Evolutionary conservation across 2,797 vertebrate genomes (phyloP), one percentile per base, ranked within the genome.

Genomic region (Phataginus tricuspis): DNA sequence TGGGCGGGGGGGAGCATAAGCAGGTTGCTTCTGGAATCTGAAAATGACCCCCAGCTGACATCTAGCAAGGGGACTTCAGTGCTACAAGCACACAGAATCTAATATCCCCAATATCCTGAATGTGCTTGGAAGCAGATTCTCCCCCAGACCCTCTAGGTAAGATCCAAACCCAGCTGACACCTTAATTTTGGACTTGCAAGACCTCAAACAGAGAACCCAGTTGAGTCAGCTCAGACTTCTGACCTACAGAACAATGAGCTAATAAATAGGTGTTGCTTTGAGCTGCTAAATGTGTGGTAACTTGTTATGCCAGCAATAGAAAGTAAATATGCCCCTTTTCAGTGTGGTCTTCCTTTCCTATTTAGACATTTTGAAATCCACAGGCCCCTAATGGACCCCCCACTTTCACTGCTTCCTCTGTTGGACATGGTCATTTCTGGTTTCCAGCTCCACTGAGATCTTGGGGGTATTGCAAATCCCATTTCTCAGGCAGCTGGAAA

Each of bases 191-290:
- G 0, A 55, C 49, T 86, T 59, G 42, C 2, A 34, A 87, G 68
- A 42, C 29, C 29, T 23, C 59, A 57, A 42, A 4, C 14, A 53
- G 16, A 83, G 29, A 93, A 83, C 18, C 11, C 15, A 12, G 13
- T 83, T 75, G 69, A 87, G 16, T 11, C 2, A 71, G 7, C 31
- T 83, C 23, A 39, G 55, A 51, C 13, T 61, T 92, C 51, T 55
- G 19, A 69, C 63, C 45, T 86, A 69, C 4, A 68, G 42, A 83
- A 51, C 3, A 15, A 1, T 64, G 19, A 61, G 34, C 34, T 85
- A 95, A 93, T 66, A 80, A 68, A 27, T 18, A 55, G 4, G 4
- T 83, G 9, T 37, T 71, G 6, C 85, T 95, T 93, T 45, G 89
- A 80, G 37, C 37, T 91, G 39, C 19, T 77, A 66, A 59, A 57